phyloP scores from a whole-genome alignment of 2,797 vertebrate species.

The Champsocephalus gunnari region DNA sequence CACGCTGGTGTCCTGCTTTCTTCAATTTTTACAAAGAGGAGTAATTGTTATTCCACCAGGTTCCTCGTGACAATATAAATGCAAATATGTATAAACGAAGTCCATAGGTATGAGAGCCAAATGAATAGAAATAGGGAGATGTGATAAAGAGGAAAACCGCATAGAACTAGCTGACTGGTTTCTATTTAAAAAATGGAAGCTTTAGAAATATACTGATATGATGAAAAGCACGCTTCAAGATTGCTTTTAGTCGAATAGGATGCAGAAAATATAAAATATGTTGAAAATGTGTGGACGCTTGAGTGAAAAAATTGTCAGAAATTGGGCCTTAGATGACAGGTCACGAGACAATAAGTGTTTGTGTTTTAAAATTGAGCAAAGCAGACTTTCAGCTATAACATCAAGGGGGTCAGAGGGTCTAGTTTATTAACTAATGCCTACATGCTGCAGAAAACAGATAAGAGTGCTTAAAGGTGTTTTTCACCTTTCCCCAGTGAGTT shows the following conservation, averaged over 20 bases:
- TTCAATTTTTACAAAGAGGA: slow-evolving; percentile 48
- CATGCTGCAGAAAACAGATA: not conserved
- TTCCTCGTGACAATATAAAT: slow-evolving; percentile 73
- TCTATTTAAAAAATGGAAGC: slow-evolving; percentile 28
- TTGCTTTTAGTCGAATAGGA: not conserved
- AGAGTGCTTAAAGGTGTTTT: not conserved
- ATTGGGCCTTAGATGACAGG: not conserved
- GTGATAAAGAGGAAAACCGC: slow-evolving; percentile 57
- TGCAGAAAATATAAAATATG: slow-evolving; percentile 15
- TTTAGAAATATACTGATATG: slow-evolving; percentile 18
- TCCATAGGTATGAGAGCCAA: slow-evolving; percentile 49
- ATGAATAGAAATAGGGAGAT: slow-evolving; percentile 52
- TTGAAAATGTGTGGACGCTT: slow-evolving; percentile 1
- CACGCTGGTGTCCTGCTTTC: slow-evolving; percentile 20
- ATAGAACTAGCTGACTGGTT: slow-evolving; percentile 39
- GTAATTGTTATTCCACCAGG: slow-evolving; percentile 65
- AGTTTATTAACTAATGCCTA: not conserved
- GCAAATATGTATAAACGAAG: slow-evolving; percentile 71
- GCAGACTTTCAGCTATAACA: slow-evolving; percentile 1
- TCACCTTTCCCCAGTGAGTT: not conserved
- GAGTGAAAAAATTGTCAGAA: not conserved
- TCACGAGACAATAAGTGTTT: not conserved
- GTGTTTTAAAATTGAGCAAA: slow-evolving; percentile 8
- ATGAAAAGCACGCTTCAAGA: slow-evolving; percentile 4
- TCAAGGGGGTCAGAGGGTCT: not conserved